Base-by-base conservation (phyloP, 2,113 vertebrate species). In the Leptocoma aspasia region DNA sequence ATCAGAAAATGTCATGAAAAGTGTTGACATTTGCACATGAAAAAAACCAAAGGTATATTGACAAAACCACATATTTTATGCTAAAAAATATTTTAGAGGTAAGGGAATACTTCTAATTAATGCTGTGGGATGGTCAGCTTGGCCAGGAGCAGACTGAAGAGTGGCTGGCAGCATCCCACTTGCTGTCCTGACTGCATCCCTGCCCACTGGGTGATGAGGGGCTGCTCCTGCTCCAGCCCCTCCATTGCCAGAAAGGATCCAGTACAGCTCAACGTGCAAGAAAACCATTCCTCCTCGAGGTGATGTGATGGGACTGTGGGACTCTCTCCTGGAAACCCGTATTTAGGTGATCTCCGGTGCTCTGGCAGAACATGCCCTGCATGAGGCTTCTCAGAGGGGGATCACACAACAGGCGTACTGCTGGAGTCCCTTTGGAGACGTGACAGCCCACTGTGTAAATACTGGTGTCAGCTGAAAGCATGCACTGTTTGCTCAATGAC, bases 1-100 rank as follows among this genome's bases (percentile, higher is more conserved):
- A 35, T 30, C 52, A 71, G 65, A 85, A 94, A 96, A 94, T 71
- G 81, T 64, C 95, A 94, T 41, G 21, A 66, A 92, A 96, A 95
- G 41, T 4, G 5, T 50, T 85, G 90, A 90, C 82, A 91, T 89
- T 93, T 89, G 66, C 78, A 49, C 61, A 85, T 61, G 69, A 59
- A 81, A 80, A 82, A 82, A 59, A 19, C 6, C 13, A 61, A 70
- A 59, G 14, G 11, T 39, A 66, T 75, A 44, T n/a, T 70, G 44
- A 54, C 33, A 82, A 89, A 75, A 42, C 1, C 33, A 60, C 11
- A 10, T 15, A 53, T 47, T 84, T 89, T 78, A 41, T 47, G 15
- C 23, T 47, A 82, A 52, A 17, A 65, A 73, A 56, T 0, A 72
- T 77, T 8, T 39, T 26, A 45, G 28, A 64, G 24, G 39, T 27